phyloP scores from a whole-genome alignment of 2,113 vertebrate genomes.

The Onychorhynchus coronatus region DNA sequence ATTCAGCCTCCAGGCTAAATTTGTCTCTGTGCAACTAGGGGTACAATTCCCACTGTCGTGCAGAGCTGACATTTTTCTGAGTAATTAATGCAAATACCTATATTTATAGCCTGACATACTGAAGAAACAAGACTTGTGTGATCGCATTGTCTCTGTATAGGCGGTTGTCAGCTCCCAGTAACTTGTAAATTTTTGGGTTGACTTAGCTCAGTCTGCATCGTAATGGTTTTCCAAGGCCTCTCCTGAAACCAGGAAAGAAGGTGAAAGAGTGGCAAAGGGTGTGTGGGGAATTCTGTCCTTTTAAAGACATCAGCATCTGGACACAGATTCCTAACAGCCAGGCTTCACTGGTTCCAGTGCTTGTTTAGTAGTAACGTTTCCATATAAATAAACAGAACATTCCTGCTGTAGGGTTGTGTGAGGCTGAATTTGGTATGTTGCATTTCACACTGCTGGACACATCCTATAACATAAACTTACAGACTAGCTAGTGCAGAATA shows the following conservation, averaged over 20 bases:
- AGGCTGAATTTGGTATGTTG: conserved; percentile 27
- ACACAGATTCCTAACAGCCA: neutral
- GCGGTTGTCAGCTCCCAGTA: neutral
- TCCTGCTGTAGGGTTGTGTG: neutral
- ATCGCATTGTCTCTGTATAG: neutral
- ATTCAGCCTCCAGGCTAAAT: neutral
- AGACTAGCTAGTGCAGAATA: conserved; percentile 30
- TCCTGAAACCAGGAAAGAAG: neutral
- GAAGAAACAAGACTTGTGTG: neutral
- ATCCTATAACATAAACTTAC: conserved; percentile 48
- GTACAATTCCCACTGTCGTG: neutral
- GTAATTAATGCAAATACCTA: neutral
- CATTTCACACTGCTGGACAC: neutral
- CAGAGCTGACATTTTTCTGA: neutral
- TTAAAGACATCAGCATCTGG: neutral
- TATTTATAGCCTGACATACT: conserved; percentile 19
- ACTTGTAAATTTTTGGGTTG: neutral
- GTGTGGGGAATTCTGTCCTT: neutral
- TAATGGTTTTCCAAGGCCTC: neutral
- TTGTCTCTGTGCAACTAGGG: neutral
- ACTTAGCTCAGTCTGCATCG: neutral
- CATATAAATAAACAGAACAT: conserved; percentile 5
- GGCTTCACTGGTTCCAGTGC: neutral
- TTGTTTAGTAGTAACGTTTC: conserved; percentile 18
- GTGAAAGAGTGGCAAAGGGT: neutral